Evolutionary conservation across 1,140 invertebrate genomes (phyloP).

Genomic region (Centruroides sculpturatus): DNA sequence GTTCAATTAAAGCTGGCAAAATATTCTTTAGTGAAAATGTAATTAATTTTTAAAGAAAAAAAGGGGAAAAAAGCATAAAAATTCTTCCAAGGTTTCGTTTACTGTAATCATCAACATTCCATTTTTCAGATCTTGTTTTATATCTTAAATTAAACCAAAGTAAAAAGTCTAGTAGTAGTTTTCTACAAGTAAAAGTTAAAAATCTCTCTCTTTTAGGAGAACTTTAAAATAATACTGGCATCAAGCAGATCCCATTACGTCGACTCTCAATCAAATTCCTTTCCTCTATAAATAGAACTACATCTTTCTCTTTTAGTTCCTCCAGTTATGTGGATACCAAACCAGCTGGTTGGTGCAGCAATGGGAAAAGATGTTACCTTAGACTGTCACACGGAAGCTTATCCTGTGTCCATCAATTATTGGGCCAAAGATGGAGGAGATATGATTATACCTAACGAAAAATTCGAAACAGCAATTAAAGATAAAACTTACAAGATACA

Average conservation of each 20-base stretch:
- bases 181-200: not conserved
- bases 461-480: slow-evolving; percentile 16
- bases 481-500: slow-evolving; percentile 20
- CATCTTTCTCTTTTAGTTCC: slow-evolving; percentile 22
- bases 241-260: too few species aligned
- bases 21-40: too few species aligned
- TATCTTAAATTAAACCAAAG: not conserved
- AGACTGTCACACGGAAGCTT: slow-evolving; percentile 30
- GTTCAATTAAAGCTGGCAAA: too few species aligned
- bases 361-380: slow-evolving; percentile 29
- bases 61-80: too few species aligned
- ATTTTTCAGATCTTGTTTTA: too few species aligned
- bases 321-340: slow-evolving; percentile 34
- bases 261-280: too few species aligned
- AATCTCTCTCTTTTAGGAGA: not conserved
- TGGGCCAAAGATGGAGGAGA: slow-evolving; percentile 21
- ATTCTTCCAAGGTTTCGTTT: too few species aligned
- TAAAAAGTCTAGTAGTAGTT: not conserved
- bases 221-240: too few species aligned
- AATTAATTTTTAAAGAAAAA: too few species aligned
- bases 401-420: slow-evolving; percentile 21
- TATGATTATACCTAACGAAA: slow-evolving; percentile 17
- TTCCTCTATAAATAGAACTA: too few species aligned
- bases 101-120: too few species aligned
- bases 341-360: slow-evolving; percentile 32